A percentile compares a stretch with the other conserved stretches of the same genome.
phyloP scores from a whole-genome alignment of 30 jellyfish, hydroid and myxozoan species.

The Pseudorhiza aurosa region DNA sequence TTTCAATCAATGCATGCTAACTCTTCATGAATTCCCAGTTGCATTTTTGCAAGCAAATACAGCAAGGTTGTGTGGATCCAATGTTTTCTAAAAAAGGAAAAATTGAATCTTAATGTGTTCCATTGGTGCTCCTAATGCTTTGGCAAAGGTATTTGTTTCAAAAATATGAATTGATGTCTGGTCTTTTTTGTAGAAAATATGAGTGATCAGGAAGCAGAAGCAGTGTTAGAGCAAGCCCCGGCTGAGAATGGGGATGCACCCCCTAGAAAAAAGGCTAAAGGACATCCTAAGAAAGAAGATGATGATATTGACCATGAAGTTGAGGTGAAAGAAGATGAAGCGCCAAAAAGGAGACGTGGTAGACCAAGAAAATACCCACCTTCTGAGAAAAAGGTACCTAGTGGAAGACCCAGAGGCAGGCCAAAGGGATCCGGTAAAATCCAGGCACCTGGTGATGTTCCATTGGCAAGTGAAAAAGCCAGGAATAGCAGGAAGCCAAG shows the following conservation, averaged over 20 bases:
- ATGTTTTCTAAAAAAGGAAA: too few species aligned
- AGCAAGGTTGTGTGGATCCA: too few species aligned
- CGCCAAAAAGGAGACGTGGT: conserved; percentile 49
- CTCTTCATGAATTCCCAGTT: too few species aligned
- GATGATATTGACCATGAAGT: not conserved
- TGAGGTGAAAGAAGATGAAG: not conserved
- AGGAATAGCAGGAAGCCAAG: conserved; percentile 29
- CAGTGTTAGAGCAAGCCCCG: not conserved
- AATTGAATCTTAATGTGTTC: too few species aligned
- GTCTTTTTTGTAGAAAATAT: not conserved
- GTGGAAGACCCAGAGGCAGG: conserved; percentile 60
- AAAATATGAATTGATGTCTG: too few species aligned
- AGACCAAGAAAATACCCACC: conserved; percentile 55
- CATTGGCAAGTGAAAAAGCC: conserved; percentile 61
- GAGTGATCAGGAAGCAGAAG: conserved; percentile 25
- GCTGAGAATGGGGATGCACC: conserved; percentile 21
- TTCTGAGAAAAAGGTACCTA: conserved; percentile 24
- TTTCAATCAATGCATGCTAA: too few species aligned
- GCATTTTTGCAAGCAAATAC: too few species aligned
- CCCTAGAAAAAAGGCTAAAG: conserved; percentile 14
- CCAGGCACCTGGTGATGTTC: conserved; percentile 49
- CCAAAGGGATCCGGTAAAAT: conserved; percentile 45
- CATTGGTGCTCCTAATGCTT: too few species aligned
- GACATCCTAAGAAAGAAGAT: conserved; percentile 22
- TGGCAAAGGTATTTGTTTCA: too few species aligned